These are phyloP conservation scores for Heliocidaris tuberculata DNA, from an alignment of 35 echinoderm and acorn worm species.

Conservation along the genomic window DNA sequence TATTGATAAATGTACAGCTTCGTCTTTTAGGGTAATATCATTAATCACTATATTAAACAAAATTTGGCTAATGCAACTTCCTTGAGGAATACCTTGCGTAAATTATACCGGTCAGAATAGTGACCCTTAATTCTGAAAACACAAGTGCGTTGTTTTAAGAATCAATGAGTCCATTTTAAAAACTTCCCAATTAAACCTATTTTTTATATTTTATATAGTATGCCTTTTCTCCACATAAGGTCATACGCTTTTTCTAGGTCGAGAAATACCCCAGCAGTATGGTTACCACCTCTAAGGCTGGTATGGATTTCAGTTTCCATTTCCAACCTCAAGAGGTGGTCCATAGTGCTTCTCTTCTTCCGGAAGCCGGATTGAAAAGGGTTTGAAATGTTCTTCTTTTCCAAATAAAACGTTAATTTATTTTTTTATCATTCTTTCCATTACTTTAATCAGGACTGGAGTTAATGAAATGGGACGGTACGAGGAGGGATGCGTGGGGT, in stretches of 20 bases:
- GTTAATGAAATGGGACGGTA: conserved; percentile 28
- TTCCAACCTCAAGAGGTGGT: conserved; percentile 37
- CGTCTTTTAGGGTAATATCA: background rate
- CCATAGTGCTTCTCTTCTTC: conserved; percentile 32
- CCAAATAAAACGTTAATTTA: background rate
- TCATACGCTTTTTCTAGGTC: conserved; percentile 51
- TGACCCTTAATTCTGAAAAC: background rate
- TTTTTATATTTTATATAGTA: conserved; percentile 7
- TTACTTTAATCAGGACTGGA: background rate
- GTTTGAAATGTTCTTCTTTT: background rate
- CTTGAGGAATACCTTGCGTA: conserved; percentile 43
- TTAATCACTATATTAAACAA: conserved; percentile 40
- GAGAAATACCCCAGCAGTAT: conserved; percentile 29
- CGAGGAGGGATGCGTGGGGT: conserved; percentile 17
- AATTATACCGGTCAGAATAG: background rate
- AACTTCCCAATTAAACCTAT: conserved; percentile 20
- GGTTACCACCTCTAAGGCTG: background rate
- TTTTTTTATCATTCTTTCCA: conserved; percentile 52
- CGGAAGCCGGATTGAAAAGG: conserved; percentile 33
- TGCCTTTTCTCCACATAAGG: conserved; percentile 40
- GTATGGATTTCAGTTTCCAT: conserved; percentile 5
- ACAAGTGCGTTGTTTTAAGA: background rate
- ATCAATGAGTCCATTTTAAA: conserved; percentile 16
- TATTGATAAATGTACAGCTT: background rate
- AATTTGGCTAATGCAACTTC: conserved; percentile 4